Conservation (phyloP, 1,140 invertebrate species). For the Coptotermes formosanus region DNA sequence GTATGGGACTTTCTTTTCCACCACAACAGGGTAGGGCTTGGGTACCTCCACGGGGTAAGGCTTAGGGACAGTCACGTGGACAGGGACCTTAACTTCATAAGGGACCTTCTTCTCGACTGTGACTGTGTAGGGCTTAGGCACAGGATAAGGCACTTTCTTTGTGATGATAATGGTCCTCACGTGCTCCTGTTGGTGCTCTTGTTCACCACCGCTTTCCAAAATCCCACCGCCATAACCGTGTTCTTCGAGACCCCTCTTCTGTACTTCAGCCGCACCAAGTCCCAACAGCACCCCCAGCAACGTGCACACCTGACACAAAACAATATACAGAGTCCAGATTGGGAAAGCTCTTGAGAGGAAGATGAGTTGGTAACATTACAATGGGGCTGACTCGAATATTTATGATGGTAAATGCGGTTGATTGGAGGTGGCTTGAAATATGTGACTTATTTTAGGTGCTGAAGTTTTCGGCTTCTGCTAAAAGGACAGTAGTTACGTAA, state of each 20-base stretch:
- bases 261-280: background rate
- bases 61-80: slow-evolving; percentile 8
- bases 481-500: too few relatives aligned
- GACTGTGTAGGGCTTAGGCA: slow-evolving; percentile 41
- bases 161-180: slow-evolving; percentile 56
- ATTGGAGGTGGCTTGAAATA: too few relatives aligned
- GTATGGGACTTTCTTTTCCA: slow-evolving; percentile 49
- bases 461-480: too few relatives aligned
- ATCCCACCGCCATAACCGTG: slow-evolving; percentile 47
- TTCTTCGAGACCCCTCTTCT: background rate
- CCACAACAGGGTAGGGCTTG: slow-evolving; percentile 44
- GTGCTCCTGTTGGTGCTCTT: slow-evolving; percentile 37
- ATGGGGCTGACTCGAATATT: too few relatives aligned
- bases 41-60: slow-evolving; percentile 34
- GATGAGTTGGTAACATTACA: too few relatives aligned
- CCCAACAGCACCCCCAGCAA: background rate
- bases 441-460: too few relatives aligned
- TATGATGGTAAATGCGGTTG: too few relatives aligned
- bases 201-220: slow-evolving; percentile 44
- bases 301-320: background rate
- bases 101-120: slow-evolving; percentile 30
- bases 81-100: slow-evolving; percentile 26
- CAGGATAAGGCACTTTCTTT: slow-evolving; percentile 64
- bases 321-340: background rate
- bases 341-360: too few relatives aligned